Conservation (phyloP, 1,140 invertebrate species). For the Procambarus virginalis region DNA sequence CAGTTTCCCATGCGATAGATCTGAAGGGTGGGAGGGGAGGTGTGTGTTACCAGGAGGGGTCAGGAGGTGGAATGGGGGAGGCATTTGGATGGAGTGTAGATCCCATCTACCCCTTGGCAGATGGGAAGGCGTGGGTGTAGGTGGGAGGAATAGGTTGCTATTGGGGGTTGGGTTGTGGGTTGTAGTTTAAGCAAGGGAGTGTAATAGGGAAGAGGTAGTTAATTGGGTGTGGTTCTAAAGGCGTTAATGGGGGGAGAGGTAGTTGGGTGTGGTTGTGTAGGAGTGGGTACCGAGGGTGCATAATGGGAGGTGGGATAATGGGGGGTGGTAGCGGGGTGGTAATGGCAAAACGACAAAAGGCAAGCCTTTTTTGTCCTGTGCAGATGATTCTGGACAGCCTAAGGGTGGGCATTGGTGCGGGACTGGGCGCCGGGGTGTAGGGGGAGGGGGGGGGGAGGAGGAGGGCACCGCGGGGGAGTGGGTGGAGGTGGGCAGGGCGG, state of each 20-base stretch:
- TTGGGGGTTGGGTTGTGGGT: no score
- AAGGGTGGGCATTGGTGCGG: background rate
- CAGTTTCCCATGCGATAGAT: background rate
- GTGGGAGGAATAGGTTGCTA: background rate
- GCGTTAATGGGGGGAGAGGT: background rate
- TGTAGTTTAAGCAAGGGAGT: background rate
- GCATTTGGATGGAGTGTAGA: no score
- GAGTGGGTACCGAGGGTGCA: background rate
- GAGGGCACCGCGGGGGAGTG: background rate
- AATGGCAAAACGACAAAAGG: background rate
- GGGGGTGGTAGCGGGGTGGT: background rate
- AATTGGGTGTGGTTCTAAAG: background rate
- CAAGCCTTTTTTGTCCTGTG: constrained; percentile 24
- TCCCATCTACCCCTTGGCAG: no score
- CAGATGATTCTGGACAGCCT: background rate
- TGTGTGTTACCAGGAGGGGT: no score
- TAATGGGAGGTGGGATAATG: background rate
- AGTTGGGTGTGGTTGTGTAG: background rate
- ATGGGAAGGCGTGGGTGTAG: no score
- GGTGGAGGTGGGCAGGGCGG: background rate
- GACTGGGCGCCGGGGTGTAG: background rate
- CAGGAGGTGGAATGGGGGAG: no score
- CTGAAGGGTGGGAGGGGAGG: background rate
- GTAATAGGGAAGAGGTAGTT: background rate
- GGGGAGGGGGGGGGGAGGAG: background rate